A percentile compares a stretch with the other conserved stretches of the same genome.
Conservation (phyloP, 2,797 vertebrate species). For the Craterocephalus amniculus region DNA sequence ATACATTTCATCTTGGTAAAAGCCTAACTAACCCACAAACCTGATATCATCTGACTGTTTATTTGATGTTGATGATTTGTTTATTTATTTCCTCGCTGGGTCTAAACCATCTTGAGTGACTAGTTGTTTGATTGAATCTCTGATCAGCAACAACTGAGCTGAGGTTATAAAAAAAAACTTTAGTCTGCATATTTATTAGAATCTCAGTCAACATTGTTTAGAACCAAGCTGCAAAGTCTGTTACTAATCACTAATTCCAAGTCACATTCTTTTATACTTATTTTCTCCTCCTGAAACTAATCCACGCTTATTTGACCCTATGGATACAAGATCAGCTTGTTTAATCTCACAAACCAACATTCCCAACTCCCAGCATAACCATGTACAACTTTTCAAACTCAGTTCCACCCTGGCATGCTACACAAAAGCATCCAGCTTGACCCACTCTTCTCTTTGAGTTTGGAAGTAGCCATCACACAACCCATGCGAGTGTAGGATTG, state of each 20-base stretch:
- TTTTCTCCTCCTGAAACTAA: slow-evolving; percentile 40
- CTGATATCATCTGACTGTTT: no score
- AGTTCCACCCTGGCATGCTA: slow-evolving; percentile 25
- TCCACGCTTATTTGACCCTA: slow-evolving; percentile 55
- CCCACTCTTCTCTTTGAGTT: slow-evolving; percentile 19
- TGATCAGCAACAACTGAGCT: background rate
- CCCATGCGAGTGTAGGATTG: slow-evolving; percentile 20
- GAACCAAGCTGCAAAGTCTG: background rate
- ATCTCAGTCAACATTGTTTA: background rate
- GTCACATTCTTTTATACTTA: slow-evolving; percentile 17
- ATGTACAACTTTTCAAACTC: slow-evolving; percentile 55
- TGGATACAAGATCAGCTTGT: slow-evolving; percentile 58
- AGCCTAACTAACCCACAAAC: no score
- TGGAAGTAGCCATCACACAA: slow-evolving; percentile 8
- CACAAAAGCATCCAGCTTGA: slow-evolving; percentile 40
- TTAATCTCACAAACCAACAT: slow-evolving; percentile 48
- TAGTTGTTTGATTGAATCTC: background rate
- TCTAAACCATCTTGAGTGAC: no score
- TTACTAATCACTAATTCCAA: slow-evolving; percentile 20
- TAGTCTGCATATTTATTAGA: no score
- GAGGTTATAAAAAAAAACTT: background rate
- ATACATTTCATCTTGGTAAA: no score
- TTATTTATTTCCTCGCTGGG: background rate
- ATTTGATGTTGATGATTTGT: background rate
- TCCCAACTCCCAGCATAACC: slow-evolving; percentile 19